Evolutionary conservation across 35 echinoderm and acorn worm genomes (phyloP).

Genomic region (Lytechinus pictus): DNA sequence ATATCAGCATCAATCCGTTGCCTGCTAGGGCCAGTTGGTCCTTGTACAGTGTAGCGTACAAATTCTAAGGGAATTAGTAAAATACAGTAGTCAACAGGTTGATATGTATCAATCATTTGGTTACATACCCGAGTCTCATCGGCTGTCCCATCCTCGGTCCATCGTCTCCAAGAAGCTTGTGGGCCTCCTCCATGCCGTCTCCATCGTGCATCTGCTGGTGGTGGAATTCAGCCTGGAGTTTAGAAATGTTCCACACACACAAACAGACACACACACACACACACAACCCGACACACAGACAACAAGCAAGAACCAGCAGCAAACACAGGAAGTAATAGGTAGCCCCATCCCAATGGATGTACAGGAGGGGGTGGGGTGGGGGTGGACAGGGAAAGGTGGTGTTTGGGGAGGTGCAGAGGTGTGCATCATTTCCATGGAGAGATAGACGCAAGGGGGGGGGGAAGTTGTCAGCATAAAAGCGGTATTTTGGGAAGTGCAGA

Average conservation of each 20-base stretch:
- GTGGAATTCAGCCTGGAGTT: constrained; percentile 89
- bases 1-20: no score
- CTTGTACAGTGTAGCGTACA: no score
- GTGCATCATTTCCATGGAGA: no score
- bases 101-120: background rate
- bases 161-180: constrained; percentile 80
- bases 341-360: background rate
- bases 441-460: no score
- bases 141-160: constrained; percentile 65
- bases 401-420: background rate
- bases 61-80: no score
- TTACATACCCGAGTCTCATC: constrained; percentile 79
- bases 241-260: constrained; percentile 39
- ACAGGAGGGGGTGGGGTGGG: background rate
- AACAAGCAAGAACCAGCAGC: background rate
- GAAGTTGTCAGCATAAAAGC: no score
- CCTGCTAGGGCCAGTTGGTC: no score
- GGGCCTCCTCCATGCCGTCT: constrained; percentile 68
- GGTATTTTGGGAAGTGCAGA: background rate
- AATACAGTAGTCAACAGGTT: no score
- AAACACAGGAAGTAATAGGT: background rate
- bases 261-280: constrained; percentile 10
- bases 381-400: background rate
- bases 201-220: constrained; percentile 96
- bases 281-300: background rate